Conservation (phyloP, 92 coral and sea anemone genomes). For the Bergia sp. region DNA sequence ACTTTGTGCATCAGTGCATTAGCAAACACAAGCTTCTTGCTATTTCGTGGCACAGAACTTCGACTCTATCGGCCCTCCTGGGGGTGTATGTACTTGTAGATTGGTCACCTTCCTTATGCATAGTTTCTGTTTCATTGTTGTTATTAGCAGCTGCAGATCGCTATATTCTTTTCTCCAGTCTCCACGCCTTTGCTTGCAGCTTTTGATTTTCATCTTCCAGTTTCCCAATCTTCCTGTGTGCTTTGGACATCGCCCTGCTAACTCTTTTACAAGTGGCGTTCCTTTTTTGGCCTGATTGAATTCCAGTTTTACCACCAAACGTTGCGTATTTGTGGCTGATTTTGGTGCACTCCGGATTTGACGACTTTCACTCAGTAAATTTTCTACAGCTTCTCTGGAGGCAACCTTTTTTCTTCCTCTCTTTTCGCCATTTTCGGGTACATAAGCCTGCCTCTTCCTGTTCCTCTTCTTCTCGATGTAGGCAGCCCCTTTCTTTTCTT, state of each 20-base stretch:
- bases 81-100: background rate
- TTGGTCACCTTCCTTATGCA: constrained; percentile 20
- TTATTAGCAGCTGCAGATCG: constrained; percentile 3
- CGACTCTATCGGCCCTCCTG: constrained; percentile 52
- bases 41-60: constrained; percentile 42
- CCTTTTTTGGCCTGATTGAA: constrained; percentile 33
- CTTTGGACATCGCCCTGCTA: constrained; percentile 49
- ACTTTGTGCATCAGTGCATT: constrained; percentile 55
- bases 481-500: too few relatives aligned
- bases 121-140: constrained; percentile 21
- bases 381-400: too few relatives aligned
- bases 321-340: too few relatives aligned
- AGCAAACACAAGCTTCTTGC: constrained; percentile 59
- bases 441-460: too few relatives aligned
- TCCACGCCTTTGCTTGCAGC: constrained; percentile 54
- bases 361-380: background rate
- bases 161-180: constrained; percentile 41
- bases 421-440: too few relatives aligned
- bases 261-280: constrained; percentile 42
- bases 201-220: constrained; percentile 40
- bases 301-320: constrained; percentile 33
- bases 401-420: too few relatives aligned
- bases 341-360: background rate
- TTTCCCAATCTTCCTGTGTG: background rate
- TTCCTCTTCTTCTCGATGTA: too few relatives aligned